Evolutionary conservation across 2,797 vertebrate genomes (phyloP).

Genomic region (Helarctos malayanus): DNA sequence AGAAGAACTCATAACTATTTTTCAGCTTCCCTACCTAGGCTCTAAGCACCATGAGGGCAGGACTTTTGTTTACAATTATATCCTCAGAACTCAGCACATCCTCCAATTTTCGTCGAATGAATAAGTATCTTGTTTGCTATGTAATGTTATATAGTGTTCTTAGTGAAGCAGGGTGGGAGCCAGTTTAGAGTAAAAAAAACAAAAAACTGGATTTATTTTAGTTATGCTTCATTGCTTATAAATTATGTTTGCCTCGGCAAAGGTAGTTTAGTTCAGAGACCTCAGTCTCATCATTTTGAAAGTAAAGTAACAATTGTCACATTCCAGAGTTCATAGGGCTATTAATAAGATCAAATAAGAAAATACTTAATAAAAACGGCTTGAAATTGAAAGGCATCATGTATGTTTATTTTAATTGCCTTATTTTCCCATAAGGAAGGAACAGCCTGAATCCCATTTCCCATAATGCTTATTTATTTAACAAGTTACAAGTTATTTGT

Average conservation of each 20-base stretch:
- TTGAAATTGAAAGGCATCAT: not conserved
- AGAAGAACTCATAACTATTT: not conserved
- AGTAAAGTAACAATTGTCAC: not conserved
- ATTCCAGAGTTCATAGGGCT: not conserved
- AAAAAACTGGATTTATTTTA: not conserved
- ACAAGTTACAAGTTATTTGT: not conserved
- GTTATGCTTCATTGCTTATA: slow-evolving; percentile 2
- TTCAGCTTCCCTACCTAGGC: not conserved
- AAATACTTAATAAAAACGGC: not conserved
- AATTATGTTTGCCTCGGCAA: slow-evolving; percentile 6
- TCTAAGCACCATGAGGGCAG: not conserved
- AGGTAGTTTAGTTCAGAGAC: slow-evolving; percentile 8
- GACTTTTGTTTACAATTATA: not conserved
- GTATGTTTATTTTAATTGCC: slow-evolving; percentile 24
- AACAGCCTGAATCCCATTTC: not conserved
- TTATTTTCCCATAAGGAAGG: slow-evolving; percentile 7
- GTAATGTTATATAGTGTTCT: not conserved
- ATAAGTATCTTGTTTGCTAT: not conserved
- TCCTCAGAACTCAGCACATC: not conserved
- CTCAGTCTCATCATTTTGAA: slow-evolving; percentile 41
- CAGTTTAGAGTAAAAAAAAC: not conserved
- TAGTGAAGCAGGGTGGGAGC: not conserved
- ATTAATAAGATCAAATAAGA: not conserved
- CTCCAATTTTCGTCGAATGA: not conserved
- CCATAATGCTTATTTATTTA: not conserved